Evolutionary conservation across 2,113 vertebrate genomes (phyloP), one percentile per base, ranked within the genome.

Genomic region (Blennius ocellaris): DNA sequence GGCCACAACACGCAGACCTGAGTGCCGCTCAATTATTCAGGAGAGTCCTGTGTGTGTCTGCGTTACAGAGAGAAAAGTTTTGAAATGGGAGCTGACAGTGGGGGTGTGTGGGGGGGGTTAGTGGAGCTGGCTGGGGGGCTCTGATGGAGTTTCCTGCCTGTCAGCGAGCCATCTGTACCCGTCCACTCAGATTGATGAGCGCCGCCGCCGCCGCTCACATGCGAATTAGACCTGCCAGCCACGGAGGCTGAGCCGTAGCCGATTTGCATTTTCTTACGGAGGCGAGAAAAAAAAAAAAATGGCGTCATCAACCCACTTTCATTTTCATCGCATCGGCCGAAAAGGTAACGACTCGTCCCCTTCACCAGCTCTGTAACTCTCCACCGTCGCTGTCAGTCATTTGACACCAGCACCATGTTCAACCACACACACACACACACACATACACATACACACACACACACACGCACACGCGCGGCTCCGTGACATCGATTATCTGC

Each of bases 121-220:
- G 59, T 17, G 51, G 8, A 38, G 56, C 68, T 58, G 73, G 16
- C 68, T 37, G 10, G 73, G 10, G 73, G 73, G 15, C 54, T 68
- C 61, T 84, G 67, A 73, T 79, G 70, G 74, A 81, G 71, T 69
- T 69, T 76, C 59, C 41, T 36, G 52, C 17, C 16, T 65, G 58
- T 59, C 68, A 45, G 56, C 38, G 59, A 68, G 6, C 57, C 74
- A 78, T 80, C 85, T 84, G 85, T 52, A 68, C 16, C 63, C 53
- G 72, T 78, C 77, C 12, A 8, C 39, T 1, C 21, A 74, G 76
- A 82, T 10, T 77, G 82, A 87, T 74, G 85, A 76, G 16, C 30
- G 2, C n/a, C n/a, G n/a, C n/a, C 8, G 21, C 21, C 1, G 56
- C 57, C 12, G 72, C 78, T 52, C 53, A 51, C 58, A 30, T 69